These are phyloP conservation scores for Conops quadrifasciatus DNA, from an alignment of 2,888 invertebrate species.

Conservation along the genomic window DNA sequence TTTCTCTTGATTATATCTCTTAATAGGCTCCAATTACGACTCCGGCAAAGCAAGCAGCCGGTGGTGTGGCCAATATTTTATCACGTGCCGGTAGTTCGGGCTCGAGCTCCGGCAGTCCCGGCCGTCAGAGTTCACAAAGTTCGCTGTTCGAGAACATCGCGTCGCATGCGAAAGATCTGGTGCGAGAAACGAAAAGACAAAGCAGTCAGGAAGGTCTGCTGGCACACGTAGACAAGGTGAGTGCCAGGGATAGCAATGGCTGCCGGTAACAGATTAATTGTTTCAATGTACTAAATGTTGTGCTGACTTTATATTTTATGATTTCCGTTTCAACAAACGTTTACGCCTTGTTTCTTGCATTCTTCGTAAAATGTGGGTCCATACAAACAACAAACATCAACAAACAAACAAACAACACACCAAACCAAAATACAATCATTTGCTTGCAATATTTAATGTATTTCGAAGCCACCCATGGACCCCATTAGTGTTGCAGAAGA, in stretches of 20 bases:
- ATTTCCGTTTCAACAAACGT: constrained; percentile 36
- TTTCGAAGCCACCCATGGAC: constrained; percentile 44
- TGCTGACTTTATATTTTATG: constrained; percentile 47
- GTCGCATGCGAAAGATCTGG: constrained; percentile 87
- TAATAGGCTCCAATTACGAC: constrained; percentile 52
- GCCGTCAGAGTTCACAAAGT: constrained; percentile 81
- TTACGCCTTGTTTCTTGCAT: constrained; percentile 20
- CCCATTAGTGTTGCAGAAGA: constrained; percentile 52
- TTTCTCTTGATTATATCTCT: not conserved
- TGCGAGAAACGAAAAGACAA: constrained; percentile 86
- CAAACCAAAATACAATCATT: constrained; percentile 24
- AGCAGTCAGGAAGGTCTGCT: constrained; percentile 88
- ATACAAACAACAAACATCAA: constrained; percentile 2
- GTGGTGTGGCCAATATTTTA: constrained; percentile 67
- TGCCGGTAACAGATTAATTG: not conserved
- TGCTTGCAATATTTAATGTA: constrained; percentile 24
- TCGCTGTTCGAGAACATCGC: constrained; percentile 89
- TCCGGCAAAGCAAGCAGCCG: constrained; percentile 56
- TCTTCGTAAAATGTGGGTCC: not conserved
- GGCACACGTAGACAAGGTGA: constrained; percentile 90
- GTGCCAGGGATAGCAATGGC: constrained; percentile 35
- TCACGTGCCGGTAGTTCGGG: constrained; percentile 74
- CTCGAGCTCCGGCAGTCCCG: constrained; percentile 67
- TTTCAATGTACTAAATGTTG: constrained; percentile 46
- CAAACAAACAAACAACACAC: constrained; percentile 13